Evolutionary conservation across 2,797 vertebrate genomes (phyloP), one percentile per base, ranked within the genome.

Genomic region (Champsocephalus gunnari): DNA sequence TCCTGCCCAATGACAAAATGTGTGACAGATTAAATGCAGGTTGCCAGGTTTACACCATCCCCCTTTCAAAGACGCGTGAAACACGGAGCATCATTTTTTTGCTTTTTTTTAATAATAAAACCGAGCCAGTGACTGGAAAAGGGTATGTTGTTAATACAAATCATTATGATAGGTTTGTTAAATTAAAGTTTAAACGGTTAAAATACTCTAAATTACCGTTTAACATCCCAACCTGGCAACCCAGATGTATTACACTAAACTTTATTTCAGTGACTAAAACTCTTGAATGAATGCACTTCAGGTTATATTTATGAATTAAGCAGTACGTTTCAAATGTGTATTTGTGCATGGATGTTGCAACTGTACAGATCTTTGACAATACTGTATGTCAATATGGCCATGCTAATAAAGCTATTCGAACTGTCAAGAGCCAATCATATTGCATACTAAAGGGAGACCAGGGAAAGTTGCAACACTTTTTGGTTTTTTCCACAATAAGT

Each of bases 1-100:
- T 80, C 69, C 87, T 82, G 66, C 81, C 75, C 85, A 87, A 88
- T 91, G 89, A 88, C 88, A 82, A 81, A 73, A 76, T 70, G 55
- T 80, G 71, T 87, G 81, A 88, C 89, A 88, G 88, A 88, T 74
- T 69, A 85, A 61, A 75, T 54, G 1, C 1, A 32, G 88, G 91
- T 92, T 93, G 92, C 90, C 92, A 92, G 73, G 5, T 71, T 9
- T 3, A 50, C 8, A 16, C 0, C 7, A 71, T 50, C 72, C 81
- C 50, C 58, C 44, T 57, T 0, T 53, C 4, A 7, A 5, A 28
- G 0, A 19, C 3, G 14, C 6, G 19, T 38, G 12, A 63, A 71
- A 24, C 9, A 4, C 4, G 41, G 2, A 21, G 32, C 4, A 6
- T n/a, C 4, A 0, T 53, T 64, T 56, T 0, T n/a, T 0, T 19